Evolutionary conservation across 2,888 invertebrate species (phyloP).

Genomic region (Camptogramma bilineatum): DNA sequence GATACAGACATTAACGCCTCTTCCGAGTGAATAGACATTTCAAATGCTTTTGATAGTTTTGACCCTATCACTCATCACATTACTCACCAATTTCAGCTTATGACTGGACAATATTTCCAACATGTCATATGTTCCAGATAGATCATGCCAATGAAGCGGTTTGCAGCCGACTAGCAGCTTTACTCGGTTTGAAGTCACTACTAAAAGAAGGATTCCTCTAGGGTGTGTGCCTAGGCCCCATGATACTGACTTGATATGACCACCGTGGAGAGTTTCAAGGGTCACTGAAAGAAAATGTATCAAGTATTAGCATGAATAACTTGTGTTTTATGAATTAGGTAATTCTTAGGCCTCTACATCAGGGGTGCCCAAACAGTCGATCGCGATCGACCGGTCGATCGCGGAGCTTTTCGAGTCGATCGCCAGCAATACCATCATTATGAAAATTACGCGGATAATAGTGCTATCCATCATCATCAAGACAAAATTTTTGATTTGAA

Average conservation of each 20-base stretch:
- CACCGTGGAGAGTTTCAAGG: constrained; percentile 87
- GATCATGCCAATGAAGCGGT: constrained; percentile 86
- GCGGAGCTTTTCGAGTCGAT: too few species aligned
- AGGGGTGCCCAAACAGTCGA: too few species aligned
- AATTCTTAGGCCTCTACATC: too few species aligned
- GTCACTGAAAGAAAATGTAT: constrained; percentile 77
- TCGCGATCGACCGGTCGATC: too few species aligned
- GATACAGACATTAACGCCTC: too few species aligned
- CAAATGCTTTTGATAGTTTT: constrained; percentile 7
- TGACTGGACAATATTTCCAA: constrained; percentile 81
- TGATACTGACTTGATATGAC: constrained; percentile 85
- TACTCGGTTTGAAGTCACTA: constrained; percentile 85
- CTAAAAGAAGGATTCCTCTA: constrained; percentile 82
- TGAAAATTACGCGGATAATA: too few species aligned
- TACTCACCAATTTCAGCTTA: constrained; percentile 85
- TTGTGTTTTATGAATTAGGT: too few species aligned
- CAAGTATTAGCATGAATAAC: neutral
- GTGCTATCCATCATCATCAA: too few species aligned
- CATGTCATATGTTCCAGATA: constrained; percentile 86
- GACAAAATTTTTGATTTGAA: too few species aligned
- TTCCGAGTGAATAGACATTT: too few species aligned
- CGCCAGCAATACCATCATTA: too few species aligned
- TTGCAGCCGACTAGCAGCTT: constrained; percentile 88
- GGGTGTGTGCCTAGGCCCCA: constrained; percentile 86
- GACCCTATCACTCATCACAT: neutral